phyloP scores from a whole-genome alignment of 2,113 vertebrate genomes.

The Sphaerodactylus townsendi region DNA sequence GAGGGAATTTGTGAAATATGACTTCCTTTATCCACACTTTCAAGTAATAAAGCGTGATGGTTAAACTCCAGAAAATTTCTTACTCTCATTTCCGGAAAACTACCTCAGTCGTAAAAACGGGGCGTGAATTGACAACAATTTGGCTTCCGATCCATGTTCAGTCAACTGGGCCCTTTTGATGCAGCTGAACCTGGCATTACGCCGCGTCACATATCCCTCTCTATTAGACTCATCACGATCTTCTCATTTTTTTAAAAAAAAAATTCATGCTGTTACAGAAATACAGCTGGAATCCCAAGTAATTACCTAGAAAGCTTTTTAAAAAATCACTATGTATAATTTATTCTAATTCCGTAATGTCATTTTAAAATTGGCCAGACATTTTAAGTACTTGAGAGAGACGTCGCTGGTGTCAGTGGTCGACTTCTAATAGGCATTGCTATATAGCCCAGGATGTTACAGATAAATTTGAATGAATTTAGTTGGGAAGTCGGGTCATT shows the following conservation, averaged over 20 bases:
- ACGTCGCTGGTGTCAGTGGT: slow-evolving; percentile 43
- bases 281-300: slow-evolving; percentile 51
- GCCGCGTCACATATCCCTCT: slow-evolving; percentile 31
- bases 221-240: slow-evolving; percentile 20
- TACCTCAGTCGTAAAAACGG: slow-evolving; percentile 43
- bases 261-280: slow-evolving; percentile 50
- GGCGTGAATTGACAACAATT: slow-evolving; percentile 58
- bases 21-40: slow-evolving; percentile 68
- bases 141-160: slow-evolving; percentile 39
- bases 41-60: slow-evolving; percentile 70
- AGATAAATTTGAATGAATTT: slow-evolving; percentile 61
- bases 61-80: slow-evolving; percentile 66
- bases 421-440: slow-evolving; percentile 62
- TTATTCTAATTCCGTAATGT: slow-evolving; percentile 61
- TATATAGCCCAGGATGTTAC: slow-evolving; percentile 29
- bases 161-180: slow-evolving; percentile 41
- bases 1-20: slow-evolving; percentile 60
- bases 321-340: slow-evolving; percentile 52
- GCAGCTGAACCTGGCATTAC: slow-evolving; percentile 31
- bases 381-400: slow-evolving; percentile 49
- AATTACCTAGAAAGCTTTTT: slow-evolving; percentile 51
- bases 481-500: slow-evolving; percentile 28
- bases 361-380: slow-evolving; percentile 52
- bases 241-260: slow-evolving; percentile 17
- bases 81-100: slow-evolving; percentile 70